Conservation (phyloP, 2,113 vertebrate species). For the Paradoxurus hermaphroditus region DNA sequence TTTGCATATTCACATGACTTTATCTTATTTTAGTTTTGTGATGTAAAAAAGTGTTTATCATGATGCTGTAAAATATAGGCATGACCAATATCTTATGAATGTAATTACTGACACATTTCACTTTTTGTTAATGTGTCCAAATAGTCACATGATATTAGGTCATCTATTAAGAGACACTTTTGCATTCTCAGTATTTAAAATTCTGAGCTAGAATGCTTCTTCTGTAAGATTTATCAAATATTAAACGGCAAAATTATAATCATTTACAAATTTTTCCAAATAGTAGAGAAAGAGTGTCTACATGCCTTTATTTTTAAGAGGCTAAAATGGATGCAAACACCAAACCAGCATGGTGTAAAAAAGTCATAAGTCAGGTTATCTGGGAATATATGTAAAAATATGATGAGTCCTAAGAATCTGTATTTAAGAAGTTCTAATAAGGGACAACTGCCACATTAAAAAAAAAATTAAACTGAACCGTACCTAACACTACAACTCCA, state of each 20-base stretch:
- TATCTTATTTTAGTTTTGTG: not conserved
- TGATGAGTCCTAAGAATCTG: not conserved
- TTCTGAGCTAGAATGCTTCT: not conserved
- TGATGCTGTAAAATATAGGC: not conserved
- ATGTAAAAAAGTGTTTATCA: not conserved
- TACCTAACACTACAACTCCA: not conserved
- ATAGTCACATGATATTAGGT: not conserved
- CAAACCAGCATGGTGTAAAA: not conserved
- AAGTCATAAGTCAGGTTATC: not conserved
- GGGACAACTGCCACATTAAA: not conserved
- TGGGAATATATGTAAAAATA: not conserved
- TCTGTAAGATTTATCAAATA: not conserved
- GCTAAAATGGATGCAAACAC: not conserved
- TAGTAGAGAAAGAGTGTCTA: not conserved
- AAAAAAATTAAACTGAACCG: not conserved
- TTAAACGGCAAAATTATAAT: not conserved
- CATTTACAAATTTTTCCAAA: not conserved
- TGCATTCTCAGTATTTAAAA: not conserved
- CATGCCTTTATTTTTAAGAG: not conserved
- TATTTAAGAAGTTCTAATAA: not conserved
- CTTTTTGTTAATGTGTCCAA: not conserved
- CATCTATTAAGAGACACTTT: not conserved
- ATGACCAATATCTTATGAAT: not conserved
- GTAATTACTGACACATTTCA: not conserved
- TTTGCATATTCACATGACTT: not conserved